Evolutionary conservation across 2,797 vertebrate genomes (phyloP).

Genomic region (Alcedo atthis): DNA sequence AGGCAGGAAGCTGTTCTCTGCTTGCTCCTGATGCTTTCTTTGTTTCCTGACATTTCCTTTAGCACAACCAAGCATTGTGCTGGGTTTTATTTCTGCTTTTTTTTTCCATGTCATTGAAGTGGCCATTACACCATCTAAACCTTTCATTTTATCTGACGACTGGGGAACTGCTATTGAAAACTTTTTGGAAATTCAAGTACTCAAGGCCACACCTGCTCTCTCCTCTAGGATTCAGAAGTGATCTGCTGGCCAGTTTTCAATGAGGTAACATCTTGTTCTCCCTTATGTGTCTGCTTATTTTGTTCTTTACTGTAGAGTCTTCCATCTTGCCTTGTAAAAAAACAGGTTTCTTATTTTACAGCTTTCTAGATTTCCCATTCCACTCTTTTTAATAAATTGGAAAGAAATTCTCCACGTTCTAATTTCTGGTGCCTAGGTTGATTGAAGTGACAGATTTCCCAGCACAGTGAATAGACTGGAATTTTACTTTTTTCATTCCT

Average conservation of each 20-base stretch:
- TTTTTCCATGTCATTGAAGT: neutral
- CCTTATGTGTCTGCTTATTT: neutral
- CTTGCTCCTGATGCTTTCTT: neutral
- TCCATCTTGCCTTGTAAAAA: neutral
- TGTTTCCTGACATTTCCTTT: neutral
- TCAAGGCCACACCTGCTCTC: neutral
- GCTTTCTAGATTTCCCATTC: neutral
- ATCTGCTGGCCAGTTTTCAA: neutral
- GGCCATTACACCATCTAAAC: neutral
- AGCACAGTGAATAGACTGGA: neutral
- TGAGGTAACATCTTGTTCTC: neutral
- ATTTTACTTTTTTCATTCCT: slow-evolving; percentile 28
- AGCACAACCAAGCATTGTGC: neutral
- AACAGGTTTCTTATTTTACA: neutral
- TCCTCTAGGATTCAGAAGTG: neutral
- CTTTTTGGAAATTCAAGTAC: neutral
- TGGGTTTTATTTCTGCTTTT: neutral
- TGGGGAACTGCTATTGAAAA: neutral
- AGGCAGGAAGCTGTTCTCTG: neutral
- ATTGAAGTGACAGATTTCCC: neutral
- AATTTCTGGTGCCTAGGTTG: neutral
- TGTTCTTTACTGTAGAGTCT: neutral
- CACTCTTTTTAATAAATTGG: neutral
- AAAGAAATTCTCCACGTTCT: neutral
- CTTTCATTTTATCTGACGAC: neutral